A percentile compares a stretch with the other conserved stretches of the same genome.
Conservation (phyloP, 2,888 invertebrate genomes). For the Eurytoma californica region DNA sequence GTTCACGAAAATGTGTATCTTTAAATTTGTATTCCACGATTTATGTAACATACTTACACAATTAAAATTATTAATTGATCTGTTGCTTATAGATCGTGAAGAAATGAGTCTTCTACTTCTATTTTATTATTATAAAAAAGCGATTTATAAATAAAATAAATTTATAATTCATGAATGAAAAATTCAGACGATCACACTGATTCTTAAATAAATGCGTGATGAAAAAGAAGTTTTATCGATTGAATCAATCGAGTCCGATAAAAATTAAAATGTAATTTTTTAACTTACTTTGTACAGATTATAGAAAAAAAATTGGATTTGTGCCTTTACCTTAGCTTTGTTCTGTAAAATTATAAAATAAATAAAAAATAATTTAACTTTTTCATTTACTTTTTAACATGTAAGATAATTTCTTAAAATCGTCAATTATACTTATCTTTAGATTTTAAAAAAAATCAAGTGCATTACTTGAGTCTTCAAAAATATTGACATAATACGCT, state of each 20-base stretch:
- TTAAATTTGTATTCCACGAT: neutral
- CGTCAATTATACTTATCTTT: no score
- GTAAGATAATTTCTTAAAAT: no score
- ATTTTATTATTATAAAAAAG: constrained; percentile 32
- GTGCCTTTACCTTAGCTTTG: no score
- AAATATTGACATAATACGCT: no score
- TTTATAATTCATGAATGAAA: neutral
- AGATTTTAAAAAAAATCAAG: no score
- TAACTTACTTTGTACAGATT: no score
- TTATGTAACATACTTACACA: constrained; percentile 25
- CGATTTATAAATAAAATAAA: constrained; percentile 27
- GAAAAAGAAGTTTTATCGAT: constrained; percentile 3
- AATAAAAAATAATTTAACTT: no score
- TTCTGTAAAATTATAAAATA: no score
- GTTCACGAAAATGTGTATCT: constrained; percentile 22
- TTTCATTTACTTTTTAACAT: no score
- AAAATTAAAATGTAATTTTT: neutral
- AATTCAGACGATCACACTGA: constrained; percentile 33
- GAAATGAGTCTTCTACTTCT: constrained; percentile 3
- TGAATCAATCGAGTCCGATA: constrained; percentile 35
- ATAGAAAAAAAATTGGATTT: no score
- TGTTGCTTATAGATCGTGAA: constrained; percentile 15
- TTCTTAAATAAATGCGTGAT: constrained; percentile 10
- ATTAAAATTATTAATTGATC: neutral
- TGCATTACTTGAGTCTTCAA: no score